Evolutionary conservation across 1,140 invertebrate species (phyloP).

Genomic region (Procambarus virginalis): DNA sequence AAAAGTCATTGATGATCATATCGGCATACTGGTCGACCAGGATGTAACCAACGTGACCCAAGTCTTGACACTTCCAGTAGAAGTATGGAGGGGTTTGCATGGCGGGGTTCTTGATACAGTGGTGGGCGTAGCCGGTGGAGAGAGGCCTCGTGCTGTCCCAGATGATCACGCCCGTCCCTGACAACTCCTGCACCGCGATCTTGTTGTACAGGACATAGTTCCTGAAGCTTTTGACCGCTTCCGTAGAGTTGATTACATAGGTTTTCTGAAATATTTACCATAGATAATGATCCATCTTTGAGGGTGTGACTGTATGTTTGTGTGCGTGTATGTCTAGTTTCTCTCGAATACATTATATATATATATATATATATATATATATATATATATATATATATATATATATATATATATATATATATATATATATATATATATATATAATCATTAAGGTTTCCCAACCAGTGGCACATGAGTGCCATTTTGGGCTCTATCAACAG

Average conservation of each 20-base stretch:
- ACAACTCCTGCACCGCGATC: background rate
- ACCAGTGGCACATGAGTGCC: too few relatives aligned
- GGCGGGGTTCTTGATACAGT: background rate
- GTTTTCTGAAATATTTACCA: background rate
- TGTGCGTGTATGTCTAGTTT: too few relatives aligned
- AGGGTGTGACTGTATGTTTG: too few relatives aligned
- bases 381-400: too few relatives aligned
- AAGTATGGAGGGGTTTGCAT: background rate
- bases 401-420: too few relatives aligned
- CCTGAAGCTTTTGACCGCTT: background rate
- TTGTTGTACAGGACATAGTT: background rate
- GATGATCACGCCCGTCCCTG: background rate
- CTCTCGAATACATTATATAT: too few relatives aligned
- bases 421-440: too few relatives aligned
- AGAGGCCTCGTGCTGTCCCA: background rate
- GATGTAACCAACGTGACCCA: background rate
- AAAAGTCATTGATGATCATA: background rate
- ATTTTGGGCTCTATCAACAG: too few relatives aligned
- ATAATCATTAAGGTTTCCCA: too few relatives aligned
- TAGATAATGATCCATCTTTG: too few relatives aligned
- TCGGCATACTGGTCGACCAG: background rate
- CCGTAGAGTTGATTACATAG: background rate
- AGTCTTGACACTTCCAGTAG: background rate
- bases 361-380: too few relatives aligned
- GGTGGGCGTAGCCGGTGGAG: background rate